Evolutionary conservation across 2,797 vertebrate genomes (phyloP).

Genomic region (Neoniphon sammara): DNA sequence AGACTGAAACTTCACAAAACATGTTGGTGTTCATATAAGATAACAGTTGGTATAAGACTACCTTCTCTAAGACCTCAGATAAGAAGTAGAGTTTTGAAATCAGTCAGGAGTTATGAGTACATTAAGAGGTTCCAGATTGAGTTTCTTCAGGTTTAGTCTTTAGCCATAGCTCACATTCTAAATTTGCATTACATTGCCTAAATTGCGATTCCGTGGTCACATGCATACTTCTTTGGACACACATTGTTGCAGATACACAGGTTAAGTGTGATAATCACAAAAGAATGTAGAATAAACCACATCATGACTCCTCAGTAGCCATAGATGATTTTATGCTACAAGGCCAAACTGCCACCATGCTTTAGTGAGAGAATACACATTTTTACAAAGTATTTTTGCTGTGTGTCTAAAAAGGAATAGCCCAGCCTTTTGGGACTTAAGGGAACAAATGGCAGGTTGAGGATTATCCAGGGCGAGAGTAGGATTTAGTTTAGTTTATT

Average conservation of each 20-base stretch:
- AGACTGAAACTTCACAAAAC: too few relatives aligned
- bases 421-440: background rate
- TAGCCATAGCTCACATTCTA: conserved; percentile 77
- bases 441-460: conserved; percentile 55
- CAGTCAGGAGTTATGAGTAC: too few relatives aligned
- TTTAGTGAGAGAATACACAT: background rate
- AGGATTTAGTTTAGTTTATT: too few relatives aligned
- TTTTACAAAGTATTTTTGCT: conserved; percentile 83
- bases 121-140: too few relatives aligned
- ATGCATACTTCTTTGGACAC: conserved; percentile 84
- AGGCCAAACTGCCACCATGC: background rate
- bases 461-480: conserved; percentile 22
- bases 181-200: conserved; percentile 83
- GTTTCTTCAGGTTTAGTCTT: conserved; percentile 71
- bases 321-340: background rate
- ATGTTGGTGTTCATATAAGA: too few relatives aligned
- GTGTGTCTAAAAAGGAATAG: conserved; percentile 52
- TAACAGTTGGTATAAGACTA: too few relatives aligned
- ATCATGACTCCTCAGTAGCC: conserved; percentile 67
- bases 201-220: conserved; percentile 66
- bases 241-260: conserved; percentile 16
- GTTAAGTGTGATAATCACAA: conserved; percentile 50
- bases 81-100: too few relatives aligned
- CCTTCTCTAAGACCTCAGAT: too few relatives aligned
- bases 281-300: conserved; percentile 62